Base-by-base conservation (phyloP, 2,797 vertebrate species). In the Petrocephalus sullivani region DNA sequence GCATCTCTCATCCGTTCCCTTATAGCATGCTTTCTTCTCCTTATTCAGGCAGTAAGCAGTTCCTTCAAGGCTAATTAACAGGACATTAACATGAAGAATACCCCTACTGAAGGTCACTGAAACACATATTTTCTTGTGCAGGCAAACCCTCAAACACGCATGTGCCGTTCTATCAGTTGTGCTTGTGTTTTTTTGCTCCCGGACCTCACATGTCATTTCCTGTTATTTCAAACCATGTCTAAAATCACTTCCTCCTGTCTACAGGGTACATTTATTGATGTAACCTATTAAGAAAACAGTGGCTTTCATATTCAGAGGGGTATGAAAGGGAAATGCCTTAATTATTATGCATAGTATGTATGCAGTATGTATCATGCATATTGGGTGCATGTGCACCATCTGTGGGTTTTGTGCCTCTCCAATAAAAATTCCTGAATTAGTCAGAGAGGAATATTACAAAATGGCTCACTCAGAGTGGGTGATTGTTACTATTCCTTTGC, bases 341-440 rank as follows among this genome's bases (percentile, higher is more conserved):
- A 94, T 94, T 92, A 91, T 91, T 92, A 90, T 89, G 92, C 91
- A 90, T 91, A 91, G 89, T 67, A 8, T 67, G n/a, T 28, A 9
- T 61, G 60, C 3, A 5, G 16, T 82, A n/a, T 49, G 78, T 82
- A 4, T 82, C 41, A 82, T 49, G 14, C 78, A n/a, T 91, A 91
- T 89, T 92, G 90, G 92, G 87, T 86, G 90, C 88, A 90, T 92
- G 90, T 91, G 90, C 91, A 90, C 93, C 93, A 94, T 95, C 93
- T 96, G 94, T 90, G 89, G 91, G 90, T 89, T 91, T 92, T 92
- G 91, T 89, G 56, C 56, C 87, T 92, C 88, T 89, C 93, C 93
- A 93, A 91, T 95, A 94, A 94, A 91, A 92, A 92, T 90, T 88
- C 87, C 90, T 90, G 92, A 92, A 94, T 94, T 88, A 90, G 90